phyloP scores from a whole-genome alignment of 2,888 invertebrate genomes.

The Autographa pulchrina region DNA sequence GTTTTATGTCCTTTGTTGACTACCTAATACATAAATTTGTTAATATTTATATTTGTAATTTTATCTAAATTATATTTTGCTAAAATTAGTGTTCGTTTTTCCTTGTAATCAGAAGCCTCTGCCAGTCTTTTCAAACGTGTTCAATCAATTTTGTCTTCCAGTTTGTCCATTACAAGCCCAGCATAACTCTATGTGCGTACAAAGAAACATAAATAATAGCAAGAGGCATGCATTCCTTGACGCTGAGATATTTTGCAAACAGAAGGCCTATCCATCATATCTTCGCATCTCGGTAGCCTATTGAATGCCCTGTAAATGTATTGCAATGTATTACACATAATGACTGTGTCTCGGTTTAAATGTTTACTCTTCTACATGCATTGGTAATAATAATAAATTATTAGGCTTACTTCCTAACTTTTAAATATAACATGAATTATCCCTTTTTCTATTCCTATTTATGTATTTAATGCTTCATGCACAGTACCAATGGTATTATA shows the following conservation, averaged over 20 bases:
- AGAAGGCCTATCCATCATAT: conserved; percentile 40
- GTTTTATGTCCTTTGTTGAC: conserved; percentile 69
- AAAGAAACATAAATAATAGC: conserved; percentile 21
- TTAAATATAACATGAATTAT: too few species aligned
- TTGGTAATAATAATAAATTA: too few species aligned
- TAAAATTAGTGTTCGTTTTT: conserved; percentile 15
- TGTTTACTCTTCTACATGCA: neutral
- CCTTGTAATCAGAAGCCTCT: neutral
- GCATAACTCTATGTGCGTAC: neutral
- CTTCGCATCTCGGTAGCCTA: conserved; percentile 13
- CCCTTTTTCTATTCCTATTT: too few species aligned
- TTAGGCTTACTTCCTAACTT: too few species aligned
- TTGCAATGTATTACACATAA: neutral
- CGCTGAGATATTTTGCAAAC: conserved; percentile 33
- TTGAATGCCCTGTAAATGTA: conserved; percentile 16
- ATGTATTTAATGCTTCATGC: too few species aligned
- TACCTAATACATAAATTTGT: conserved; percentile 60
- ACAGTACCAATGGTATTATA: too few species aligned
- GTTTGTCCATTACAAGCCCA: neutral
- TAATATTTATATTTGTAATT: conserved; percentile 52
- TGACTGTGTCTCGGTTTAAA: neutral
- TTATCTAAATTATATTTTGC: conserved; percentile 39
- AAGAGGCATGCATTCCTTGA: conserved; percentile 20
- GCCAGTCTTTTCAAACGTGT: neutral
- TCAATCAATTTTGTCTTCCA: neutral